These are phyloP conservation scores for Leptoclinus maculatus DNA, from an alignment of 2,797 vertebrate species.

Conservation along the genomic window DNA sequence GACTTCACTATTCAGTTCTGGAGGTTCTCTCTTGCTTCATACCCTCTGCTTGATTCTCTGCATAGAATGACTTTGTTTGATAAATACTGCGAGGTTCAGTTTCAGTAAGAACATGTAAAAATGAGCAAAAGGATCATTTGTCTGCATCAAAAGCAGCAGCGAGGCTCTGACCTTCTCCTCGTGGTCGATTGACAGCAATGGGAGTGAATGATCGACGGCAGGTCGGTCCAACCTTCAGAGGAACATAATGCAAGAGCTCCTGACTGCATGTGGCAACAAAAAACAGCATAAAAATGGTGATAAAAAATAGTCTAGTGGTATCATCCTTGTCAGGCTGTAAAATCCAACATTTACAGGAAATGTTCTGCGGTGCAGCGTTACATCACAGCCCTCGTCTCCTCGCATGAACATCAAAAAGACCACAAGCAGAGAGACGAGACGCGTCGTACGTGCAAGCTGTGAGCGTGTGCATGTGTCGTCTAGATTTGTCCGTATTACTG, in stretches of 20 bases:
- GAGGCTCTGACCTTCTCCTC: background rate
- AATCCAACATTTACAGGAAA: background rate
- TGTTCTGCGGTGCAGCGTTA: conserved; percentile 8
- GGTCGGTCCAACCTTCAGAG: conserved; percentile 10
- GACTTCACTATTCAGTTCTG: too few relatives aligned
- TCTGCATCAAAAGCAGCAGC: background rate
- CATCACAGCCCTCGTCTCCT: conserved; percentile 18
- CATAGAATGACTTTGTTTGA: background rate
- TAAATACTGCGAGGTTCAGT: background rate
- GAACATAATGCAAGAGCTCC: background rate
- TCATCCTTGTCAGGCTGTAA: background rate
- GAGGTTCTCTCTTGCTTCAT: background rate
- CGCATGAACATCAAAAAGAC: conserved; percentile 10
- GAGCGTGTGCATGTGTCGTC: background rate
- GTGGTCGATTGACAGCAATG: background rate
- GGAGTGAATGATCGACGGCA: background rate
- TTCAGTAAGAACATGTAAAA: background rate
- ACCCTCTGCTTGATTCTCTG: background rate
- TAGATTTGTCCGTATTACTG: background rate
- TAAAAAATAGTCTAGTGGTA: background rate
- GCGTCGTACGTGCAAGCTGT: too few relatives aligned
- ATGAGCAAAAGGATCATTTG: background rate
- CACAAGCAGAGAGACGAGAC: background rate
- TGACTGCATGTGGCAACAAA: background rate
- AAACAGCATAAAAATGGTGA: background rate